Evolutionary conservation across 2,113 vertebrate genomes (phyloP), one percentile per base, ranked within the genome.

Genomic region (Saccopteryx bilineata): DNA sequence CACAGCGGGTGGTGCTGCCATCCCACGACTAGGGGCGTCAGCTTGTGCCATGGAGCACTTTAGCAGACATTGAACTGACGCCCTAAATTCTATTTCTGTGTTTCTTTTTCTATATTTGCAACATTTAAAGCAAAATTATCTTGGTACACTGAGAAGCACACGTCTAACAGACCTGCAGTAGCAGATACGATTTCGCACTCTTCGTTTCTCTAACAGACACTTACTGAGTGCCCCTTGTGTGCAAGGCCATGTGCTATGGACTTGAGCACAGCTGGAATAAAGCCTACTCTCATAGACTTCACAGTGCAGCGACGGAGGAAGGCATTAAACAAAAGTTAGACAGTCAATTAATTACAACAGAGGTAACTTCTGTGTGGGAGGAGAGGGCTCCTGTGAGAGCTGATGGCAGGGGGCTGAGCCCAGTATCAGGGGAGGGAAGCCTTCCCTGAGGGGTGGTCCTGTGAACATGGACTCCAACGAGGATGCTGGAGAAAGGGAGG

Each of bases 51-150:
- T 8, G 15, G n/a, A 56, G 13, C 28, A 14, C 46, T 81, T 95
- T 71, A 52, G 63, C 72, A 93, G 81, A 82, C 18, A 69, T 23
- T 52, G 18, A 75, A 78, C 9, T 60, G 39, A 54, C 56, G 17
- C 24, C 23, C 65, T 74, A 68, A 81, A 65, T 58, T 91, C 21
- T 19, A 68, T n/a, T 68, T 5, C 31, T 39, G 39, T 39, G 39
- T 39, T 39, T 39, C 39, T 39, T 39, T 39, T 39, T 39, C 39
- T 39, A 39, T 39, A 26, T 52, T 76, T 28, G 48, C 11, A 76
- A 93, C 21, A 66, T 71, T 85, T 84, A 63, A 68, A 66, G 9
- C 50, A n/a, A 89, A 85, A 68, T 68, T 69, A 69, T 71, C 76
- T 93, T 50, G 46, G 7, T 54, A 31, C n/a, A 23, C 48, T 63